Conservation (phyloP, 2,797 vertebrate species). For the Lerista edwardsae region DNA sequence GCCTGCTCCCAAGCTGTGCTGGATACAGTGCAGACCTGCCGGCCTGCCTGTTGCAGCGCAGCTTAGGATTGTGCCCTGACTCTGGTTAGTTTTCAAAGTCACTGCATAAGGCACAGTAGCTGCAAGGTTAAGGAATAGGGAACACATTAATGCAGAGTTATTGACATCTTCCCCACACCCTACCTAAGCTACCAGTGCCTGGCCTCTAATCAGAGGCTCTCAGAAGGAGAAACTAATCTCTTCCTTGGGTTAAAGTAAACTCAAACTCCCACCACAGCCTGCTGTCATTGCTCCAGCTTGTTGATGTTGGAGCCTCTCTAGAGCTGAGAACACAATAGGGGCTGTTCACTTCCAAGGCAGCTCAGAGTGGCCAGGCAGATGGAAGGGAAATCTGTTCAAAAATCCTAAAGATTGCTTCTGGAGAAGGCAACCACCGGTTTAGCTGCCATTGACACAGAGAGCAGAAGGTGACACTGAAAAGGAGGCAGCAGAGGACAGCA, state of each 20-base stretch:
- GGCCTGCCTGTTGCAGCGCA: too few relatives aligned
- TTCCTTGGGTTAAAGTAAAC: background rate
- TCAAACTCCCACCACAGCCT: slow-evolving; percentile 10
- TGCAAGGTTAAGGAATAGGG: background rate
- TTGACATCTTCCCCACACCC: background rate
- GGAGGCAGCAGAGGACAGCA: background rate
- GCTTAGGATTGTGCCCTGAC: too few relatives aligned
- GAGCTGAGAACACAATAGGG: slow-evolving; percentile 42
- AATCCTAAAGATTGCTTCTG: background rate
- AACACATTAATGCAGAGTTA: slow-evolving; percentile 47
- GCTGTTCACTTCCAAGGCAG: slow-evolving; percentile 45
- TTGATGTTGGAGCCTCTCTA: slow-evolving; percentile 57
- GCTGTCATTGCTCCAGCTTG: slow-evolving; percentile 43
- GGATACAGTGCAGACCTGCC: too few relatives aligned
- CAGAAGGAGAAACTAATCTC: slow-evolving; percentile 44
- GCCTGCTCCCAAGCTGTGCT: too few relatives aligned
- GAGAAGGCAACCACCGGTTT: slow-evolving; percentile 1
- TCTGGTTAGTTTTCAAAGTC: background rate
- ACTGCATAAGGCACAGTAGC: background rate
- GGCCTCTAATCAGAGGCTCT: fast-evolving
- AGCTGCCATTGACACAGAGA: background rate
- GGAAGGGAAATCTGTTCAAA: background rate
- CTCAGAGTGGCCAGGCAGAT: background rate
- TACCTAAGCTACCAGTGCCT: background rate
- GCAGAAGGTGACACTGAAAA: background rate